Percentiles rank a stretch among this genome's conserved stretches.
phyloP scores from a whole-genome alignment of 1,140 invertebrate genomes.

The Limonius californicus region DNA sequence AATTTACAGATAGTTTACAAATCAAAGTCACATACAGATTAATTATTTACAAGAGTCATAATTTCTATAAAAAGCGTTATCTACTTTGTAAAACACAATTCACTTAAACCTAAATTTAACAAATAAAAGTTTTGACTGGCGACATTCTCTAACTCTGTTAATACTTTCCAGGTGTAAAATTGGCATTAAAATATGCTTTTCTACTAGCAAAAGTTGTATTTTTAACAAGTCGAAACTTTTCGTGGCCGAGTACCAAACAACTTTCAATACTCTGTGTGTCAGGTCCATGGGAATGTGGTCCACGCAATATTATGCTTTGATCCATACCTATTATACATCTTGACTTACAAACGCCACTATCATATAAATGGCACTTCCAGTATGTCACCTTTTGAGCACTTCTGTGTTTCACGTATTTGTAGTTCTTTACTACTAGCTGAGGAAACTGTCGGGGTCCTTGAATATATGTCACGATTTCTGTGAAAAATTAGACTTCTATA shows the following conservation, averaged over 20 bases:
- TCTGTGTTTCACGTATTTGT: conserved; percentile 39
- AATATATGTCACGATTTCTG: conserved; percentile 36
- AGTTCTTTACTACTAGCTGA: conserved; percentile 31
- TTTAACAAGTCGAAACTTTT: background rate
- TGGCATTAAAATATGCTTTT: background rate
- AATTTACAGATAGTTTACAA: too few relatives aligned
- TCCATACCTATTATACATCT: conserved; percentile 32
- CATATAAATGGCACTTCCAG: conserved; percentile 42
- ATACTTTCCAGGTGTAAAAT: too few relatives aligned
- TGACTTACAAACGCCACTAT: conserved; percentile 34
- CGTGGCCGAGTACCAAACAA: background rate
- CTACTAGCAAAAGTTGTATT: background rate
- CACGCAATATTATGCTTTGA: conserved; percentile 34
- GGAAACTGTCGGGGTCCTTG: conserved; percentile 30
- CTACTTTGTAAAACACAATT: too few relatives aligned
- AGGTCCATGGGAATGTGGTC: conserved; percentile 29
- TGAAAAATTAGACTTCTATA: conserved; percentile 20
- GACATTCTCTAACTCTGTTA: too few relatives aligned
- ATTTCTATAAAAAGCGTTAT: too few relatives aligned
- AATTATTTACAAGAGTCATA: too few relatives aligned
- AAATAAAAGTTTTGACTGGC: too few relatives aligned
- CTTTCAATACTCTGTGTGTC: background rate
- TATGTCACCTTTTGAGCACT: conserved; percentile 34
- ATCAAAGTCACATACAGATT: too few relatives aligned
- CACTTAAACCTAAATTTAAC: too few relatives aligned